Evolutionary conservation across 1,140 invertebrate genomes (phyloP), one percentile per base, ranked within the genome.

Genomic region (Drosophila baimaii): DNA sequence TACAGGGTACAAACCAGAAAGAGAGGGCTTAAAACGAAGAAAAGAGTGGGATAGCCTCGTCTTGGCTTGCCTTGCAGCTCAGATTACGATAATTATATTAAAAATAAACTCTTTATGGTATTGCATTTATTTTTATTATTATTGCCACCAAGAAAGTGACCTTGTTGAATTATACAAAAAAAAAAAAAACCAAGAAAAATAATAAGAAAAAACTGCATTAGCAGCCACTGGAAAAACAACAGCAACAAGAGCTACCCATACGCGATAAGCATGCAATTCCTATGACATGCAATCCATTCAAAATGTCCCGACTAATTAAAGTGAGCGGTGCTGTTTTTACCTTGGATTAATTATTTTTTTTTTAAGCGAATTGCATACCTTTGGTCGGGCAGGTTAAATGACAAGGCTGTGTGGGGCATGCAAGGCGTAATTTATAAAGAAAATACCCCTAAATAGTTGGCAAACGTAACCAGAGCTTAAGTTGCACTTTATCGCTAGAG

Each of bases 231-330:
- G 19, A 29, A 23, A 25, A 64, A 44, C 49, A 62, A 27, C 15
- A 43, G 25, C 19, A n/a, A 37, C 43, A 52, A 29, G 31, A 64
- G 56, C 44, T 41, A 46, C 37, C 58, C 43, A 46, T 68, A 55
- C n/a, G 41, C 81, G 68, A 84, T 80, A 85, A 77, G 52, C 66
- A 57, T 75, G 78, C 79, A 79, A 83, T 83, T 85, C 71, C 47
- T 62, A 61, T 70, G 73, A 52, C 81, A 85, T 85, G 82, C 82
- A 82, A 82, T 39, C 66, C 68, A 47, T 58, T 71, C 43, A 49
- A 71, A 71, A 71, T 49, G 68, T 71, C 33, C 57, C 62, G 68
- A 80, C 83, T 86, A 86, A 86, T 85, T 81, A 86, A 85, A 76
- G 46, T 66, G 58, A 55, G 49, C 46, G 58, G 52, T 19, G n/a